Conservation (phyloP, 2,888 invertebrate species). For the Synergus gifuensis region DNA sequence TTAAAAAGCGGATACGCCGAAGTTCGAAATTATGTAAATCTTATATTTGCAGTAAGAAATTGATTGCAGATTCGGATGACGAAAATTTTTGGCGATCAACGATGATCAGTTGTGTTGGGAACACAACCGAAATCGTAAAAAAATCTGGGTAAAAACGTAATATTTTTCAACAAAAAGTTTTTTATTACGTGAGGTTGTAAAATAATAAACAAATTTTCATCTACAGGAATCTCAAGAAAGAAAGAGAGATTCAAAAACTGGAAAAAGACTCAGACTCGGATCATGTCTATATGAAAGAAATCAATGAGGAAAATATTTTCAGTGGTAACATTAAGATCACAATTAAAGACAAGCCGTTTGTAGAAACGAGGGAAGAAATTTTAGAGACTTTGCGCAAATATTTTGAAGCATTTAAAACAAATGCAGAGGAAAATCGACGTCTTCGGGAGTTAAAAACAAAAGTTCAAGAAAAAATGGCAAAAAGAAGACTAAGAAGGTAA, state of each 20-base stretch:
- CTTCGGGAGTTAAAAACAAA: slow-evolving; percentile 60
- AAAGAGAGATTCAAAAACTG: background rate
- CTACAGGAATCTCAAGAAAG: background rate
- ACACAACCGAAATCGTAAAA: background rate
- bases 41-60: slow-evolving; percentile 58
- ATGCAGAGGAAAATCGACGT: slow-evolving; percentile 60
- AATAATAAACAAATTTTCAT: background rate
- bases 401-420: slow-evolving; percentile 59
- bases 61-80: slow-evolving; percentile 60
- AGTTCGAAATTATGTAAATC: slow-evolving; percentile 62
- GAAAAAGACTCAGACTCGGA: background rate
- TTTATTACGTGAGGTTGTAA: background rate
- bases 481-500: slow-evolving; percentile 50
- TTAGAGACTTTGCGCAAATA: slow-evolving; percentile 53
- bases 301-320: slow-evolving; percentile 34
- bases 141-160: background rate
- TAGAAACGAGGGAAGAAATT: slow-evolving; percentile 54
- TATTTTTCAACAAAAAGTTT: background rate
- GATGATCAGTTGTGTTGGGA: slow-evolving; percentile 31
- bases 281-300: slow-evolving; percentile 20
- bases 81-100: slow-evolving; percentile 64
- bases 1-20: slow-evolving; percentile 32
- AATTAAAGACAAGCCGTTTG: slow-evolving; percentile 67
- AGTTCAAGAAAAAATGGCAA: slow-evolving; percentile 58
- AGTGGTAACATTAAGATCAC: slow-evolving; percentile 67